Evolutionary conservation across 2,113 vertebrate genomes (phyloP), one percentile per base, ranked within the genome.

Genomic region (Rhombomys opimus): DNA sequence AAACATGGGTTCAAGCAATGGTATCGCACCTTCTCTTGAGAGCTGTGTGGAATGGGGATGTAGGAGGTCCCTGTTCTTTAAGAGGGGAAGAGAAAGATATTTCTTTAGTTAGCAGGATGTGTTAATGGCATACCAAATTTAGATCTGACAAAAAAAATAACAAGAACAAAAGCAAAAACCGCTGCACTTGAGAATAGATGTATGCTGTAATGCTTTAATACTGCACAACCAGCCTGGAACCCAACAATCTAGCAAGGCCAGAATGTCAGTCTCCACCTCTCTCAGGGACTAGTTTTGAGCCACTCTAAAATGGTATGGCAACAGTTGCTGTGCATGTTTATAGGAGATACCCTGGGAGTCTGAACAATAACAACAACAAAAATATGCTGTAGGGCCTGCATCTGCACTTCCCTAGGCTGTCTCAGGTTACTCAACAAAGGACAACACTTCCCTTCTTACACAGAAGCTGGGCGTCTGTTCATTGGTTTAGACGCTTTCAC

Each of bases 41-140:
- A 65, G 46, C 14, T 17, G 4, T 4, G 1, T 70, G 9, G 4
- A 1, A 4, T 18, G 59, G n/a, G 14, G 4, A 22, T 0, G 6
- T 18, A 57, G 12, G 23, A 20, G 54, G 12, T 15, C 23, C 52
- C 63, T 72, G n/a, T 61, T 92, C 30, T 90, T 72, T n/a, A 11
- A 18, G 52, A 81, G 27, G 67, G 6, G 3, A 4, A 20, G 5
- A 75, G 32, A 6, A 32, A 4, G 9, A 2, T 4, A 7, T 54
- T 72, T 27, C 78, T 54, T 18, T 7, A 17, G 22, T 25, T 35
- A 30, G 5, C 0, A 18, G 1, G 6, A 18, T 54, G 7, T 77
- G 9, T 59, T 20, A 3, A 35, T 20, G 35, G 50, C 59, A 57
- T 27, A 18, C 14, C 50, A 73, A 30, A 25, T 72, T 76, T n/a